phyloP scores from a whole-genome alignment of 2,888 invertebrate genomes.

The Myopa testacea region DNA sequence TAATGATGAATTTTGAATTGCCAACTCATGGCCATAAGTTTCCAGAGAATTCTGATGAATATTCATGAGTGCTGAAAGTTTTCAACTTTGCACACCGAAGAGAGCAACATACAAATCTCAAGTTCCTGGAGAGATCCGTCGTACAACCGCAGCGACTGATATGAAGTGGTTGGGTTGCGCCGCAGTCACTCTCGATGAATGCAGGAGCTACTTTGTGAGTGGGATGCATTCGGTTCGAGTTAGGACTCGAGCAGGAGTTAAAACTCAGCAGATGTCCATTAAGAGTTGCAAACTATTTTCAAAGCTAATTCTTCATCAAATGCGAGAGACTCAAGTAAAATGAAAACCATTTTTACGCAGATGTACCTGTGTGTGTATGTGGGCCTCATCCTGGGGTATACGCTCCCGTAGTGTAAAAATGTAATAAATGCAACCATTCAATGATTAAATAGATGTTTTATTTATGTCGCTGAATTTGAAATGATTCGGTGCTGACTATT shows the following conservation, averaged over 20 bases:
- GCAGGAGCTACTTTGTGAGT: background rate
- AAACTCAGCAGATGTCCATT: slow-evolving; percentile 27
- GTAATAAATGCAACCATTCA: background rate
- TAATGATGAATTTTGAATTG: slow-evolving; percentile 36
- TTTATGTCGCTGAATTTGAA: background rate
- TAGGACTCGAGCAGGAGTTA: background rate
- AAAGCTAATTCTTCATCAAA: slow-evolving; percentile 7
- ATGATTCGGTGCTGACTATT: background rate
- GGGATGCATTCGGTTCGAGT: background rate
- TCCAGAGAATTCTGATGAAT: slow-evolving; percentile 30
- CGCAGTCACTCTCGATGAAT: background rate
- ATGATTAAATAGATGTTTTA: background rate
- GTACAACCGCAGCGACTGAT: background rate
- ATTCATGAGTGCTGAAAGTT: slow-evolving; percentile 32
- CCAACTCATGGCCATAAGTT: slow-evolving; percentile 22
- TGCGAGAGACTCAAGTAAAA: background rate
- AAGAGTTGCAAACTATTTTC: slow-evolving; percentile 28
- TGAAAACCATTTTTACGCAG: background rate
- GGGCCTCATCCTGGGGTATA: background rate
- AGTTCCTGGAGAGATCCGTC: slow-evolving; percentile 1
- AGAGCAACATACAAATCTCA: slow-evolving; percentile 24
- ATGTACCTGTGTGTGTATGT: slow-evolving; percentile 16
- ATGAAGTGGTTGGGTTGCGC: background rate
- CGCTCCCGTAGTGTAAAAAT: background rate
- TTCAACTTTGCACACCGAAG: slow-evolving; percentile 15